phyloP scores from a whole-genome alignment of 92 coral and sea anemone species.

The Palythoa grandiflora region DNA sequence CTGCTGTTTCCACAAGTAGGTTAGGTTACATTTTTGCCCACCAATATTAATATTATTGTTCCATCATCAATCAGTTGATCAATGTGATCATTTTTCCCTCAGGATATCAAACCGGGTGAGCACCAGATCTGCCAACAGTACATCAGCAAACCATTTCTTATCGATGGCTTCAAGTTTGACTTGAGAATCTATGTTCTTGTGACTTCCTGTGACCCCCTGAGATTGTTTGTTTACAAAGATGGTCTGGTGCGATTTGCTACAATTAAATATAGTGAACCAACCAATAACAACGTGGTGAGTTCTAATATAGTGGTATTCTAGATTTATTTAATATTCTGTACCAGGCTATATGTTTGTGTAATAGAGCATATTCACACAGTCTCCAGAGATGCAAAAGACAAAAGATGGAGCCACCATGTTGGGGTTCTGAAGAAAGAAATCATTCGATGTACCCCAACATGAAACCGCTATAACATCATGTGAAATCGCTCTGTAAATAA shows the following conservation, averaged over 20 bases:
- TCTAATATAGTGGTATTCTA: neutral
- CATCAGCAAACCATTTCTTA: constrained; percentile 92
- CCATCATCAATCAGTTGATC: neutral
- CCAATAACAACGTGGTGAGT: constrained; percentile 89
- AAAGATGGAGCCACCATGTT: too few species aligned
- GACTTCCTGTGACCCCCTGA: constrained; percentile 95
- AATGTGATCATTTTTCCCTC: neutral
- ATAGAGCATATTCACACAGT: too few species aligned
- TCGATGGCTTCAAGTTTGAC: constrained; percentile 98
- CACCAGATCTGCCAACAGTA: constrained; percentile 97
- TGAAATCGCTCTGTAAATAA: too few species aligned
- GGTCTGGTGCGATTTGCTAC: constrained; percentile 97
- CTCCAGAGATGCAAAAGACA: too few species aligned
- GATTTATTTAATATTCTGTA: too few species aligned
- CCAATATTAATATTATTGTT: neutral
- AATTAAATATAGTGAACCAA: constrained; percentile 85
- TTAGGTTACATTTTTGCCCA: too few species aligned
- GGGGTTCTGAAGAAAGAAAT: too few species aligned
- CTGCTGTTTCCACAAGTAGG: too few species aligned
- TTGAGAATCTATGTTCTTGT: constrained; percentile 89
- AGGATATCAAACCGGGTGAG: constrained; percentile 97
- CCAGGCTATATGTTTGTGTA: too few species aligned
- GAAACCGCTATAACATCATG: too few species aligned
- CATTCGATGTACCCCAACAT: too few species aligned
- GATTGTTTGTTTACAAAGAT: constrained; percentile 96